These are phyloP conservation scores for Galbula dea DNA, from an alignment of 2,113 vertebrate species.

Conservation along the genomic window DNA sequence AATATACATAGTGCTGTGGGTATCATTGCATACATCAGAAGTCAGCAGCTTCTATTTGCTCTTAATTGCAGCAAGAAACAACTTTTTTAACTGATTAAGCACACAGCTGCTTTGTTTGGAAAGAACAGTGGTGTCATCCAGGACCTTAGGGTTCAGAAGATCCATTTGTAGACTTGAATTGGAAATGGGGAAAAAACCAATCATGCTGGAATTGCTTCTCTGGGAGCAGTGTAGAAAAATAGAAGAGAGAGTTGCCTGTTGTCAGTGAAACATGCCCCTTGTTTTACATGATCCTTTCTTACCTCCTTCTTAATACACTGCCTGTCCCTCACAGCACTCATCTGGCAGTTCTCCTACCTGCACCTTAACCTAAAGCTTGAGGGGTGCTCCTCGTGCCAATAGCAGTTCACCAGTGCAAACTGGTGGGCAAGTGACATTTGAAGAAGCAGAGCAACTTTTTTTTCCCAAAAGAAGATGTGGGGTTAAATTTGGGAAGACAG, in stretches of 20 bases:
- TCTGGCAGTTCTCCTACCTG: not conserved
- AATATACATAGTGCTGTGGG: constrained; percentile 68
- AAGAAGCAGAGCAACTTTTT: not conserved
- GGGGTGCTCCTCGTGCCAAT: not conserved
- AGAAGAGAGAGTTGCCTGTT: not conserved
- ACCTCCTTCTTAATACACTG: not conserved
- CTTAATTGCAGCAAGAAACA: not conserved
- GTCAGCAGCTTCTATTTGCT: constrained; percentile 55
- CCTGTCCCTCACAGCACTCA: not conserved
- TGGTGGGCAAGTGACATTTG: not conserved
- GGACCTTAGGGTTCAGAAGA: not conserved
- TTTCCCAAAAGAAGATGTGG: not conserved
- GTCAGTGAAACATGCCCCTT: not conserved
- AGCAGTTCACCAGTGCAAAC: not conserved
- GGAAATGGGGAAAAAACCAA: not conserved
- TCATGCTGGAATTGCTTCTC: not conserved
- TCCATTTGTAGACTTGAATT: not conserved
- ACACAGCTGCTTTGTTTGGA: constrained; percentile 2
- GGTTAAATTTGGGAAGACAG: not conserved
- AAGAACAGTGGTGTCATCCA: not conserved
- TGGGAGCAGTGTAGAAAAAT: not conserved
- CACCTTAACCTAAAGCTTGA: not conserved
- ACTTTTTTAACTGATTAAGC: not conserved
- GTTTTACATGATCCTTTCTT: not conserved
- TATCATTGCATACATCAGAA: constrained; percentile 65